A percentile compares a stretch with the other conserved stretches of the same genome.
Conservation (phyloP, 2,888 invertebrate genomes). For the Apocheima hispidaria region DNA sequence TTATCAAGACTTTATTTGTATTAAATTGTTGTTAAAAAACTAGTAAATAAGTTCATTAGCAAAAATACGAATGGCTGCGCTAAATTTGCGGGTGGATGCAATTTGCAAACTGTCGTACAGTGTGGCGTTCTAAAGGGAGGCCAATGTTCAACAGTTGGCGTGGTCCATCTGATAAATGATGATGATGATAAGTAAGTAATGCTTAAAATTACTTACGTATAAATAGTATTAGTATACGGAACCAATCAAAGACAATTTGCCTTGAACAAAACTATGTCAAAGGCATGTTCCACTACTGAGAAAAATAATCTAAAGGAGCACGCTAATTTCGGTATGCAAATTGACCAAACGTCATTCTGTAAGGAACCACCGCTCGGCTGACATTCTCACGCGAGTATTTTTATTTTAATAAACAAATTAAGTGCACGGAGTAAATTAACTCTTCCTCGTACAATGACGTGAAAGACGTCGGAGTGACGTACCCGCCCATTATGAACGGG, state of each 20-base stretch:
- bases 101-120: no score
- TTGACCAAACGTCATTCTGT: constrained; percentile 26
- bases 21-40: no score
- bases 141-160: no score
- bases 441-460: constrained; percentile 69
- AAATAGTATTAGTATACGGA: no score
- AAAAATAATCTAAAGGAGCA: constrained; percentile 26
- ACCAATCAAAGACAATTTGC: background rate
- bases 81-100: no score
- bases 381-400: constrained; percentile 44
- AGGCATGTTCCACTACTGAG: background rate
- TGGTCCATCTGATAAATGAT: no score
- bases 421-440: constrained; percentile 77
- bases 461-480: constrained; percentile 73
- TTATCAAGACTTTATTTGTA: no score
- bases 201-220: background rate
- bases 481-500: constrained; percentile 67
- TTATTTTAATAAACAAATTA: constrained; percentile 70
- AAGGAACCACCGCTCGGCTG: constrained; percentile 37
- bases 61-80: no score
- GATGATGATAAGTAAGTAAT: no score
- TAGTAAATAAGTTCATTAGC: no score
- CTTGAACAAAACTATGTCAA: background rate
- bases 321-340: constrained; percentile 32
- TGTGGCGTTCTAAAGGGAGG: no score